Percentiles rank a stretch among this genome's conserved stretches.
phyloP scores from a whole-genome alignment of 2,113 vertebrate species.

The Poicephalus gulielmi region DNA sequence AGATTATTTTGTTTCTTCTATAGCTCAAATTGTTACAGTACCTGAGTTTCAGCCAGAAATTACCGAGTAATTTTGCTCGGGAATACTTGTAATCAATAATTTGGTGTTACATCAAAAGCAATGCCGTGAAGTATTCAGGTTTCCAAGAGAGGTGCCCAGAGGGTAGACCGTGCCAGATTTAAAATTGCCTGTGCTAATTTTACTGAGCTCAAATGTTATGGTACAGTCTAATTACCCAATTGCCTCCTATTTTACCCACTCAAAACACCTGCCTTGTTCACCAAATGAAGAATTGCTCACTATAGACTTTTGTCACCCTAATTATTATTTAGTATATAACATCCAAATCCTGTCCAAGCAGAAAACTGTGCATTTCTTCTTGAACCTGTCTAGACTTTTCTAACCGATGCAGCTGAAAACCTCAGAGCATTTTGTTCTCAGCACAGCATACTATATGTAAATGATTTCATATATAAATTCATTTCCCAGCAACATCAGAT shows the following conservation, averaged over 20 bases:
- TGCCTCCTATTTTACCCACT: slow-evolving; percentile 15
- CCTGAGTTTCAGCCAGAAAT: background rate
- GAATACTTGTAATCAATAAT: background rate
- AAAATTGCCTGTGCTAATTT: slow-evolving; percentile 53
- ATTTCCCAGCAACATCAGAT: background rate
- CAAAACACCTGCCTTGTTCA: slow-evolving; percentile 47
- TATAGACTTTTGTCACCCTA: slow-evolving; percentile 35
- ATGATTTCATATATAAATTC: background rate
- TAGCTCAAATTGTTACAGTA: background rate
- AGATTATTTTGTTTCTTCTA: background rate
- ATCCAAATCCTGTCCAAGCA: background rate
- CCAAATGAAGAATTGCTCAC: slow-evolving; percentile 41
- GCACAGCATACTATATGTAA: background rate
- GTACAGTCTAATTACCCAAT: slow-evolving; percentile 42
- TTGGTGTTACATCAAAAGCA: background rate
- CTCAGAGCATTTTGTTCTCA: background rate
- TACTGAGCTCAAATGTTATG: slow-evolving; percentile 8
- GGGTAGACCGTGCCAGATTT: background rate
- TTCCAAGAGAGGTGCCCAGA: slow-evolving; percentile 6
- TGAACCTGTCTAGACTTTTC: background rate
- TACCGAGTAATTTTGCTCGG: background rate
- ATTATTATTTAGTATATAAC: slow-evolving; percentile 46
- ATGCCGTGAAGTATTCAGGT: background rate
- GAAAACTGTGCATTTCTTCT: background rate
- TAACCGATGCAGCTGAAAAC: background rate